Evolutionary conservation across 2,797 vertebrate species (phyloP).

Genomic region (Margarornis squamiger): DNA sequence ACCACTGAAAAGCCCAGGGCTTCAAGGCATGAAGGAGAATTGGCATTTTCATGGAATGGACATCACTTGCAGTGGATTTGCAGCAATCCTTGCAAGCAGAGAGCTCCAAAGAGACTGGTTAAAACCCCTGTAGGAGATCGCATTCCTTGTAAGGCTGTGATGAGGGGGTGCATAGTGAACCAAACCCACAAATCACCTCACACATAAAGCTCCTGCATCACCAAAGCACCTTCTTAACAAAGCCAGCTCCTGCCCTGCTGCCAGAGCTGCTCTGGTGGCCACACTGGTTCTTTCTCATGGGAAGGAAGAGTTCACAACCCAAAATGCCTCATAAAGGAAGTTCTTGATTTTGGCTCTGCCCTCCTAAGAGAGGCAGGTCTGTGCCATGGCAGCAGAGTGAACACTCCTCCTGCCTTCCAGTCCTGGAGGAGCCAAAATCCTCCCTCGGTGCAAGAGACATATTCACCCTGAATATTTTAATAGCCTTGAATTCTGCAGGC

Average conservation of each 20-base stretch:
- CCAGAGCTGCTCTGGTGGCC: neutral
- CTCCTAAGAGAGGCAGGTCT: neutral
- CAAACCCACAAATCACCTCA: neutral
- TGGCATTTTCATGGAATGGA: neutral
- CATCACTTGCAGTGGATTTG: neutral
- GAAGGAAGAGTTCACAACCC: neutral
- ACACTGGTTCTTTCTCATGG: neutral
- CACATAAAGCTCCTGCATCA: neutral
- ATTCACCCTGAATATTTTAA: slow-evolving; percentile 1
- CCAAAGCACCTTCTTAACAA: neutral
- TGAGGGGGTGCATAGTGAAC: neutral
- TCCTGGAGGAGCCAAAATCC: neutral
- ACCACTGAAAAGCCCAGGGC: neutral
- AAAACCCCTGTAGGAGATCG: neutral
- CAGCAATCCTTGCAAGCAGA: neutral
- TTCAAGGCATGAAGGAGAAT: neutral
- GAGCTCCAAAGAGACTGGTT: neutral
- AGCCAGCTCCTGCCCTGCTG: neutral
- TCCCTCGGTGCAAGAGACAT: neutral
- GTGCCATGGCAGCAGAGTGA: neutral
- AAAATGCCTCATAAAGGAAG: neutral
- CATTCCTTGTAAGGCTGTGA: neutral
- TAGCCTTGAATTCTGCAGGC: neutral
- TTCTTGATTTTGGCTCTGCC: neutral
- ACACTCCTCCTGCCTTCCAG: neutral